These are phyloP conservation scores for Theonella swinhoei DNA, from an alignment of 37 sponge, comb jelly and placozoan species.

Conservation along the genomic window DNA sequence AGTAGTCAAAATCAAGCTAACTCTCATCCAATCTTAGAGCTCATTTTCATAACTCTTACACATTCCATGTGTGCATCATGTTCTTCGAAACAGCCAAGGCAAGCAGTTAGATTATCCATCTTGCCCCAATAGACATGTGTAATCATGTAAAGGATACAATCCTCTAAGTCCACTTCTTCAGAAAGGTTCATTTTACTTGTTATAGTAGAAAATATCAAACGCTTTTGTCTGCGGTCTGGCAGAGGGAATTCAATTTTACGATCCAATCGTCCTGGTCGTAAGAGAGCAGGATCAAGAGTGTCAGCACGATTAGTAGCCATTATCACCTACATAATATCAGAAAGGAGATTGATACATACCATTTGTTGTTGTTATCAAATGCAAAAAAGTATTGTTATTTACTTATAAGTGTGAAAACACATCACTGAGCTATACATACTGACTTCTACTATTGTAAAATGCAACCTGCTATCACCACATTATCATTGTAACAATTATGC, in stretches of 20 bases:
- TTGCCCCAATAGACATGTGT: too few relatives aligned
- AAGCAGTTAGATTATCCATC: too few relatives aligned
- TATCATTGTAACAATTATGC: too few relatives aligned
- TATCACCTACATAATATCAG: constrained; percentile 90
- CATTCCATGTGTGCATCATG: too few relatives aligned
- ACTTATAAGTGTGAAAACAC: not conserved
- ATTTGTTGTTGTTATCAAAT: too few relatives aligned
- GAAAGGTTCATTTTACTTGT: constrained; percentile 97
- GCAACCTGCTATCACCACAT: too few relatives aligned
- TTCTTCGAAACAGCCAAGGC: too few relatives aligned
- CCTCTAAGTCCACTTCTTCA: constrained; percentile 98
- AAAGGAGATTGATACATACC: too few relatives aligned
- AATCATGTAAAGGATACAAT: constrained; percentile 86
- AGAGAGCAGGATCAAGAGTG: constrained; percentile 97
- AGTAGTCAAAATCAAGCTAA: too few relatives aligned
- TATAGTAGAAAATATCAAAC: constrained; percentile 94
- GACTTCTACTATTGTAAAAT: not conserved
- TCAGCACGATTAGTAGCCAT: constrained; percentile 99
- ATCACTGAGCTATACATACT: not conserved
- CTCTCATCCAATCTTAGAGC: too few relatives aligned
- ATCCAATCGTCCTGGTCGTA: constrained; percentile 95
- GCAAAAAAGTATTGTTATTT: not conserved
- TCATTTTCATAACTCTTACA: too few relatives aligned
- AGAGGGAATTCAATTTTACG: constrained; percentile 98
- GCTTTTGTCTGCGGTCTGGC: constrained; percentile 96